Evolutionary conservation across 1,140 invertebrate genomes (phyloP).

Genomic region (Procambarus virginalis): DNA sequence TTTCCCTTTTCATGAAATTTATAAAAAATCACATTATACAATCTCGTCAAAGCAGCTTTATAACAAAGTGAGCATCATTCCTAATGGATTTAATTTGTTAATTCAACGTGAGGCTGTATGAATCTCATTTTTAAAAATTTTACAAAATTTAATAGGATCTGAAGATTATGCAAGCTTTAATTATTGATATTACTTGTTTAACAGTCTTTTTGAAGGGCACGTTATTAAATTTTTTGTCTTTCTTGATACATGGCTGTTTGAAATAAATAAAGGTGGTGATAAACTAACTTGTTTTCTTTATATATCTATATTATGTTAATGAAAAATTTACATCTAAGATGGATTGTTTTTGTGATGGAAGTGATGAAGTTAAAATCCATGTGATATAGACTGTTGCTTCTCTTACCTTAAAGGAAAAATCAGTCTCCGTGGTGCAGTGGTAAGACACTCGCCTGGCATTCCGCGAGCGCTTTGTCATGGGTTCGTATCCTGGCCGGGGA

Average conservation of each 20-base stretch:
- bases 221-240: not conserved
- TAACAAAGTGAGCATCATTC: not conserved
- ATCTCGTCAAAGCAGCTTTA: not conserved
- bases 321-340: too few relatives aligned
- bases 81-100: not conserved
- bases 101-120: not conserved
- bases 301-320: not conserved
- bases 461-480: too few relatives aligned
- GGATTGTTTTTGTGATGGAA: too few relatives aligned
- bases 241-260: slow-evolving; percentile 2
- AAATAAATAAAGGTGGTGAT: not conserved
- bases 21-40: too few relatives aligned
- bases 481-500: too few relatives aligned
- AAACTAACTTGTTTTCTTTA: not conserved
- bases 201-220: not conserved
- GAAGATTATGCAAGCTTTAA: slow-evolving; percentile 10
- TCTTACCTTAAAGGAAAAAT: too few relatives aligned
- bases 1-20: too few relatives aligned
- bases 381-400: too few relatives aligned
- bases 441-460: too few relatives aligned
- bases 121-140: not conserved
- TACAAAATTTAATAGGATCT: not conserved
- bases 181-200: slow-evolving; percentile 9
- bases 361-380: too few relatives aligned
- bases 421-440: too few relatives aligned